Evolutionary conservation across 2,113 vertebrate genomes (phyloP).

Genomic region (Crotalus horridus): DNA sequence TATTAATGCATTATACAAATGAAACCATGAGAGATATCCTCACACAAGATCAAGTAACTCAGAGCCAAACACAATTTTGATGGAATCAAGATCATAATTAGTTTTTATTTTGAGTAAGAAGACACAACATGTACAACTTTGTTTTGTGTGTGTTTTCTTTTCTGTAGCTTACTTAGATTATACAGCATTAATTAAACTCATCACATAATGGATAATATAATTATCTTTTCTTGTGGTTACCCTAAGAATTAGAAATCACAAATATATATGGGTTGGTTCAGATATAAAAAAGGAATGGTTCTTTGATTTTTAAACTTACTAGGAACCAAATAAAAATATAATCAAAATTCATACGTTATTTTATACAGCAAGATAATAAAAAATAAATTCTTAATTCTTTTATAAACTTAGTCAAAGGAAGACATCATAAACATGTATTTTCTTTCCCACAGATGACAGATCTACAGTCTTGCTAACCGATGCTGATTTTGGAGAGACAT

Average conservation of each 20-base stretch:
- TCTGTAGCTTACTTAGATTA: background rate
- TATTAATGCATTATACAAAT: background rate
- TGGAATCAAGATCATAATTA: background rate
- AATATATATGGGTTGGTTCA: background rate
- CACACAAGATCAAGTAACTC: background rate
- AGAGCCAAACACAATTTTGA: background rate
- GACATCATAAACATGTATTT: background rate
- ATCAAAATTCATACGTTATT: background rate
- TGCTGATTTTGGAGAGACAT: slow-evolving; percentile 94
- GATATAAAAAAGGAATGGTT: background rate
- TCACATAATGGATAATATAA: background rate
- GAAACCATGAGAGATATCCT: background rate
- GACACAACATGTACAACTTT: background rate
- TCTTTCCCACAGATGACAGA: slow-evolving; percentile 81
- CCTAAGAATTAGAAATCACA: background rate
- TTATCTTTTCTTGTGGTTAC: background rate
- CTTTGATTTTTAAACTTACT: background rate
- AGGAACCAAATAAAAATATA: background rate
- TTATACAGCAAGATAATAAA: background rate
- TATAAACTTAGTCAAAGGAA: background rate
- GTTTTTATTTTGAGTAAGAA: background rate
- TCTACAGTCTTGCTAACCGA: slow-evolving; percentile 94
- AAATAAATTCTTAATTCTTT: background rate
- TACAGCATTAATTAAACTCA: background rate
- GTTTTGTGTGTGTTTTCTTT: background rate